Evolutionary conservation across 2,888 invertebrate genomes (phyloP).

Genomic region (Ennomos erosarius): DNA sequence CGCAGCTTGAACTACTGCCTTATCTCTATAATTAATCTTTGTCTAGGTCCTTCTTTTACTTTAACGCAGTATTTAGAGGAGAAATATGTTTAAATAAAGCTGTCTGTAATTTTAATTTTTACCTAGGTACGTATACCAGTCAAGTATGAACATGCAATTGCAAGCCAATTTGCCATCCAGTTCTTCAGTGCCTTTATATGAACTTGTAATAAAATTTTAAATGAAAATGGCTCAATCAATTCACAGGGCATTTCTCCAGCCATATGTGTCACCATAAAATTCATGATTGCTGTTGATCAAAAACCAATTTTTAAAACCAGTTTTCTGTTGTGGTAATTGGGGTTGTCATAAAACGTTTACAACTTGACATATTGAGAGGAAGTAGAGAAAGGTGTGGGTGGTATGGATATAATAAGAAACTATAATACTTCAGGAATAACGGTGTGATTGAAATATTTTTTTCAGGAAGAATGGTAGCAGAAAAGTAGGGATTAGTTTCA

Average conservation of each 20-base stretch:
- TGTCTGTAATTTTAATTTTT: too few species aligned
- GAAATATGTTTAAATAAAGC: too few species aligned
- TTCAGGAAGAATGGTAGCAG: too few species aligned
- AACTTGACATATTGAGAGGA: constrained; percentile 15
- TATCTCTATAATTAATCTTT: constrained; percentile 49
- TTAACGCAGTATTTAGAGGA: background rate
- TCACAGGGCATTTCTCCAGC: constrained; percentile 29
- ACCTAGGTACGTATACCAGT: too few species aligned
- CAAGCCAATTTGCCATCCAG: constrained; percentile 14
- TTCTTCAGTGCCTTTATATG: constrained; percentile 13
- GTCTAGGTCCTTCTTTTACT: constrained; percentile 16
- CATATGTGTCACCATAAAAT: constrained; percentile 43
- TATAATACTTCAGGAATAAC: background rate
- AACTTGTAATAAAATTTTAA: constrained; percentile 32
- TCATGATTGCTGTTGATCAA: constrained; percentile 42
- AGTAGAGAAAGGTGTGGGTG: constrained; percentile 27
- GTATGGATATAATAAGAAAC: constrained; percentile 17
- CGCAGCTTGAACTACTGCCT: constrained; percentile 40
- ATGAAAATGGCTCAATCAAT: constrained; percentile 41
- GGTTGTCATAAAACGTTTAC: constrained; percentile 29
- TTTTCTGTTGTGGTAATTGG: constrained; percentile 38
- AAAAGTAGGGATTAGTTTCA: too few species aligned
- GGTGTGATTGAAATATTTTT: too few species aligned
- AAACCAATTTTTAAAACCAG: constrained; percentile 41
- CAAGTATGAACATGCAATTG: background rate